Evolutionary conservation across 1,140 invertebrate genomes (phyloP).

Genomic region (Saccostrea glomerata): DNA sequence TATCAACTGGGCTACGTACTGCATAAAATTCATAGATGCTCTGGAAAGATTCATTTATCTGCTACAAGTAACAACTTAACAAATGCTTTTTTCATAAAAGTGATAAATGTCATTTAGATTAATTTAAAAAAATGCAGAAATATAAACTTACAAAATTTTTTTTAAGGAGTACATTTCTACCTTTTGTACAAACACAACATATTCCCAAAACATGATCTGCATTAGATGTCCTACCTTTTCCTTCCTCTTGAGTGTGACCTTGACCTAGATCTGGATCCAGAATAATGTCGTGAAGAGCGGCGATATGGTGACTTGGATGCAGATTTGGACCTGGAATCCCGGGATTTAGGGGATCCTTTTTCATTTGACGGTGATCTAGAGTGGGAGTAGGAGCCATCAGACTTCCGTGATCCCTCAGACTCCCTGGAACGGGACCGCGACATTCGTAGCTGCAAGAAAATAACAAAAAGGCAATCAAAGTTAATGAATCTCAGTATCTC

Average conservation of each 20-base stretch:
- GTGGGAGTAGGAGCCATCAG: conserved; percentile 13
- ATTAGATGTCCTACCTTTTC: not conserved
- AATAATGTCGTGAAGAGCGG: conserved; percentile 29
- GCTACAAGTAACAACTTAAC: too few species aligned
- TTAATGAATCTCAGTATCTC: too few species aligned
- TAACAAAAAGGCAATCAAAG: not conserved
- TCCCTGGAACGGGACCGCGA: conserved; percentile 13
- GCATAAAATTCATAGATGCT: too few species aligned
- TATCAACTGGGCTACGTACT: too few species aligned
- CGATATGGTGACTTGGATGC: conserved; percentile 30
- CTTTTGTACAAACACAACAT: too few species aligned
- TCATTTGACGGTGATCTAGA: conserved; percentile 21
- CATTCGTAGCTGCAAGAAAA: conserved; percentile 13
- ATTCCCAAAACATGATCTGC: too few species aligned
- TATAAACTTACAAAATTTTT: too few species aligned
- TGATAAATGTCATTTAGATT: too few species aligned
- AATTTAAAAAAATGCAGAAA: too few species aligned
- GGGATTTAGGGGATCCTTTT: conserved; percentile 32
- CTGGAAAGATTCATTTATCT: too few species aligned
- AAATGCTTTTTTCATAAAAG: too few species aligned
- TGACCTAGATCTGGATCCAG: conserved; percentile 32
- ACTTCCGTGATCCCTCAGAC: conserved; percentile 24
- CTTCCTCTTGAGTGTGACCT: conserved; percentile 36
- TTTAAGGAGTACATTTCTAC: too few species aligned
- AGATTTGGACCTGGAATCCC: conserved; percentile 32